phyloP scores from a whole-genome alignment of 2,888 invertebrate species.

The Dichetophora obliterata region DNA sequence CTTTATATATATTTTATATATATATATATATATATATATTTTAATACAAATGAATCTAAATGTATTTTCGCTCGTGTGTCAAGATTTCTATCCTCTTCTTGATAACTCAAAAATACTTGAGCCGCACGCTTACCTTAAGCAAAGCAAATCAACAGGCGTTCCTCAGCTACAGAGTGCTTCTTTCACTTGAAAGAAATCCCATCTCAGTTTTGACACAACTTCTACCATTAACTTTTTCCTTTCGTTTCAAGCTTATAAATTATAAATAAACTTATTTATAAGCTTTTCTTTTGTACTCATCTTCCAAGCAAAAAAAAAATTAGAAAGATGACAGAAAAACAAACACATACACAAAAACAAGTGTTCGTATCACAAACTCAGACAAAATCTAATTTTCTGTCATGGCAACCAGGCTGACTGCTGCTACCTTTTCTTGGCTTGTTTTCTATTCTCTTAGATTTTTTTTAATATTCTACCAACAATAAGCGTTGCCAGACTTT shows the following conservation, averaged over 20 bases:
- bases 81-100: no score
- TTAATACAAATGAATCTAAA: background rate
- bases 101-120: no score
- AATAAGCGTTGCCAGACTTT: no score
- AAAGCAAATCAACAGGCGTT: background rate
- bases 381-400: slow-evolving; percentile 4
- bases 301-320: no score
- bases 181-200: background rate
- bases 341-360: background rate
- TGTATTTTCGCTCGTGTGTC: background rate
- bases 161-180: background rate
- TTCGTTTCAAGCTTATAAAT: background rate
- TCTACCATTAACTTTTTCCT: no score
- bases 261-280: background rate
- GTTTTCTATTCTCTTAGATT: background rate
- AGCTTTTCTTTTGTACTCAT: no score
- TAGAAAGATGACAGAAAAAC: no score
- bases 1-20: no score
- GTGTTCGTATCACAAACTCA: background rate
- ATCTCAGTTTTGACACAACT: no score
- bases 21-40: no score
- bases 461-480: background rate
- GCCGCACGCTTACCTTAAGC: background rate
- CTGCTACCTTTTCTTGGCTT: background rate
- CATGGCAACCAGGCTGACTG: background rate